Conservation (phyloP, 2,888 invertebrate genomes). For the Aethes cnicana region DNA sequence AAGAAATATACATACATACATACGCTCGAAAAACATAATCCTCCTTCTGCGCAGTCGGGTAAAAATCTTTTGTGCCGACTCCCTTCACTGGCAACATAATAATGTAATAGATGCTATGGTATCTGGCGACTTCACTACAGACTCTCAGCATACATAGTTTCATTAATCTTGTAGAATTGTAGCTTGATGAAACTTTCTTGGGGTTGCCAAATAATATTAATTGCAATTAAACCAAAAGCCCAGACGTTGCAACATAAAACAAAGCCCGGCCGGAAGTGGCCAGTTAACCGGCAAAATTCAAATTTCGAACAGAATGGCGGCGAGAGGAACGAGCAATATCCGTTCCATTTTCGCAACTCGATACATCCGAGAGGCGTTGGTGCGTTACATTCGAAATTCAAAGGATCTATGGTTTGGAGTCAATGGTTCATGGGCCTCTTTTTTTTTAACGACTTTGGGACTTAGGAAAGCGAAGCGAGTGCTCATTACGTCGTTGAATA, state of each 20-base stretch:
- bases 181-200: too few relatives aligned
- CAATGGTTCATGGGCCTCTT: conserved; percentile 23
- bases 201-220: conserved; percentile 18
- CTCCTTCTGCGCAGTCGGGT: too few relatives aligned
- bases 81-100: too few relatives aligned
- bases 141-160: too few relatives aligned
- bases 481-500: too few relatives aligned
- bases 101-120: too few relatives aligned
- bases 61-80: too few relatives aligned
- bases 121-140: not conserved
- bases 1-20: too few relatives aligned
- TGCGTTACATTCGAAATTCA: conserved; percentile 63
- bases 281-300: conserved; percentile 80
- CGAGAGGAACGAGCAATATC: conserved; percentile 78
- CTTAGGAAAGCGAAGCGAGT: too few relatives aligned
- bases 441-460: conserved; percentile 2
- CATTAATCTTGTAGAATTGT: too few relatives aligned
- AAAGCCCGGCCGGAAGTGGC: conserved; percentile 73
- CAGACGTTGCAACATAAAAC: conserved; percentile 55
- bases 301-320: conserved; percentile 76
- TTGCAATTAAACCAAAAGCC: conserved; percentile 20
- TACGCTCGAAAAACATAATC: too few relatives aligned
- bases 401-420: conserved; percentile 47
- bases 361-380: conserved; percentile 62
- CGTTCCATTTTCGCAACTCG: conserved; percentile 79